These are phyloP conservation scores for Enchytraeus crypticus DNA, from an alignment of 2,888 invertebrate species.

Conservation along the genomic window DNA sequence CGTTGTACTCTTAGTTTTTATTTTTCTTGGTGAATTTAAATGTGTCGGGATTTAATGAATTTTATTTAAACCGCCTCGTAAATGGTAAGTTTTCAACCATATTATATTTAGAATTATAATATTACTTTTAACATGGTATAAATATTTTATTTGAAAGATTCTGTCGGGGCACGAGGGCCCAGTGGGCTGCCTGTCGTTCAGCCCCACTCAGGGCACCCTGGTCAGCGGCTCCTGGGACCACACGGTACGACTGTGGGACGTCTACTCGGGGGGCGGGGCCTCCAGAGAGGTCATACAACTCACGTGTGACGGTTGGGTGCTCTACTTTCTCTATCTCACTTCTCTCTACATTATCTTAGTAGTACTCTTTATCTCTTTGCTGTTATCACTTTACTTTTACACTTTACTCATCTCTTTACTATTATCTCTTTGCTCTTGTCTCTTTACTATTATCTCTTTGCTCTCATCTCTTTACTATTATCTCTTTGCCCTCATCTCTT, in stretches of 20 bases:
- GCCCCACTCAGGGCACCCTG: slow-evolving; percentile 58
- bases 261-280: slow-evolving; percentile 57
- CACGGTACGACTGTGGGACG: slow-evolving; percentile 82
- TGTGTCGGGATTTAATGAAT: neutral
- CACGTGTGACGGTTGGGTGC: slow-evolving; percentile 60
- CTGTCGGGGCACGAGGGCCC: slow-evolving; percentile 89
- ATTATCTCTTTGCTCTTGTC: too few species aligned
- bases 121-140: too few species aligned
- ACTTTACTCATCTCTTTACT: neutral
- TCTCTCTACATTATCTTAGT: neutral
- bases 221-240: slow-evolving; percentile 92
- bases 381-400: neutral
- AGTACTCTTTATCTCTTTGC: neutral
- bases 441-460: too few species aligned
- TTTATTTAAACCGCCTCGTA: too few species aligned
- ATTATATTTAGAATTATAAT: too few species aligned
- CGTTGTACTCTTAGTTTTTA: too few species aligned
- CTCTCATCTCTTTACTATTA: too few species aligned
- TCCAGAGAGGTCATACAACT: slow-evolving; percentile 72
- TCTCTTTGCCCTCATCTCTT: too few species aligned
- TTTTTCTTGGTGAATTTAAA: neutral
- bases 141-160: slow-evolving; percentile 34
- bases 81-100: too few species aligned
- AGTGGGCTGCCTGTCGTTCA: slow-evolving; percentile 73
- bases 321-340: neutral